Base-by-base conservation (phyloP, 2,113 vertebrate genomes). In the Chrysemys picta region DNA sequence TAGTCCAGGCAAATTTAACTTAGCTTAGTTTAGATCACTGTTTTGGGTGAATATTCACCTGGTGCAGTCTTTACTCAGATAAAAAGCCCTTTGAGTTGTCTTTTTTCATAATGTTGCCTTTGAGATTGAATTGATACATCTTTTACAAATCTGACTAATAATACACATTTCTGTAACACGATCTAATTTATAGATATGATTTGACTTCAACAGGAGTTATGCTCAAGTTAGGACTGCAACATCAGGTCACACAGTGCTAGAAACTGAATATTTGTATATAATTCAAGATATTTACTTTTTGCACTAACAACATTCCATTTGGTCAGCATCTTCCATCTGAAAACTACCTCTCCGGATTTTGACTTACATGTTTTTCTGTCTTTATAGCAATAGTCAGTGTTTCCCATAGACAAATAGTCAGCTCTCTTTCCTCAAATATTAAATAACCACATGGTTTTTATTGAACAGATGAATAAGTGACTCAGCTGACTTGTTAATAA, bases 41-140 rank as follows among this genome's bases (percentile, higher is more conserved):
- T 97, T 96, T 96, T 96, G 96, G 96, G 95, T 95, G 85, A 86
- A 90, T 91, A 54, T 92, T 97, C 94, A 91, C 91, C 81, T 92
- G 95, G 87, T 85, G 93, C 89, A 96, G 94, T 87, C 93, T 93
- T 96, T 95, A 97, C 93, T 96, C 96, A 96, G 93, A 88, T 1
- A 49, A 95, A 97, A 92, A 47, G 93, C 93, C 92, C 53, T 93
- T 56, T 97, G 97, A 95, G 83, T 91, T n/a, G 62, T 69, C 82
- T 95, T 95, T 96, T 97, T 96, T 96, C 97, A 94, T 95, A 96
- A 83, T 93, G 96, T 91, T 97, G 95, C 94, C 96, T 94, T 93
- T 96, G 85, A 96, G 95, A 94, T 94, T 89, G 54, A 95, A 96
- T 96, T 96, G 96, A 96, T 97, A 95, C 94, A 95, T 97, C 96